These are phyloP conservation scores for Salvelinus alpinus DNA, from an alignment of 2,113 vertebrate genomes.

Conservation along the genomic window DNA sequence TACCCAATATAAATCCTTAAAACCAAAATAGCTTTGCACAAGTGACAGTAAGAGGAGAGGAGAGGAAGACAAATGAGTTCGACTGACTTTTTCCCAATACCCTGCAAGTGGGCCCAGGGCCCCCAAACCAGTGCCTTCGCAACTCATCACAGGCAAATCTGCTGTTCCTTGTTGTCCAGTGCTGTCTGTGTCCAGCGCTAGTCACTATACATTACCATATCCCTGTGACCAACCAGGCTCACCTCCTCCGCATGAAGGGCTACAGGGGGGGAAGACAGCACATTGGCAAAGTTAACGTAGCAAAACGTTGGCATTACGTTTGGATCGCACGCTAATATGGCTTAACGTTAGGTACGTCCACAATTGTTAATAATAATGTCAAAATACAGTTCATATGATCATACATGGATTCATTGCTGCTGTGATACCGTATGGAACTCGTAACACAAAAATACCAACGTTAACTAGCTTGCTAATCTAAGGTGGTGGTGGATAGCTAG, in stretches of 20 bases:
- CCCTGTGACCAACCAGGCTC: conserved; percentile 11
- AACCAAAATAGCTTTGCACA: conserved; percentile 88
- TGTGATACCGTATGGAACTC: too few relatives aligned
- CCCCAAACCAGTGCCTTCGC: conserved; percentile 91
- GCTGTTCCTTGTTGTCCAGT: conserved; percentile 76
- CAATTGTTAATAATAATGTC: too few relatives aligned
- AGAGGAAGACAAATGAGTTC: conserved; percentile 78
- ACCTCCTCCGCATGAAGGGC: conserved; percentile 53
- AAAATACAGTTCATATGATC: too few relatives aligned
- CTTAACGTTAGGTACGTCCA: too few relatives aligned
- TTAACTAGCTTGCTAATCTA: too few relatives aligned
- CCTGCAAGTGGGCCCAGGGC: conserved; percentile 89
- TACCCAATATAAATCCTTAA: conserved; percentile 38
- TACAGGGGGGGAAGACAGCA: conserved; percentile 57
- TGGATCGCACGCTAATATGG: too few relatives aligned
- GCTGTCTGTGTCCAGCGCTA: conserved; percentile 69
- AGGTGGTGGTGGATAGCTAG: too few relatives aligned
- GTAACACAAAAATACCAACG: too few relatives aligned
- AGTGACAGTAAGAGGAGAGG: conserved; percentile 70
- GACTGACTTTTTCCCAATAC: conserved; percentile 99
- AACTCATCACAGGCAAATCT: conserved; percentile 85
- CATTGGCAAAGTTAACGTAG: too few relatives aligned
- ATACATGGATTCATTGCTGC: too few relatives aligned
- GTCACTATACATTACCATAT: conserved; percentile 81
- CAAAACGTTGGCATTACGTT: too few relatives aligned